These are phyloP conservation scores for Melolontha melolontha DNA, from an alignment of 2,888 invertebrate species.

Conservation along the genomic window DNA sequence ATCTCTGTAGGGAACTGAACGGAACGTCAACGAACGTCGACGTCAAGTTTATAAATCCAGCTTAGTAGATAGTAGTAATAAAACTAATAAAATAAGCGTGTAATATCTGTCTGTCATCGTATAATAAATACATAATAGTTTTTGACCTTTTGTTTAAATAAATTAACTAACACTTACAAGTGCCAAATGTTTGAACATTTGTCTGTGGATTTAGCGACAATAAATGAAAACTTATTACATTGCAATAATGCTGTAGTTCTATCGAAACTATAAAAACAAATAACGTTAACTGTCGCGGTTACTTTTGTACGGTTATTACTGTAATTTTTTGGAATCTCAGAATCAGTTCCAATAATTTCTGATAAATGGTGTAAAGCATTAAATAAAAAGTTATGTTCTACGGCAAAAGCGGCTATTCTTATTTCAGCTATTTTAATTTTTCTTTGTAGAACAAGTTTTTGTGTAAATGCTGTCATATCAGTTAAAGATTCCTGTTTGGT, in stretches of 20 bases:
- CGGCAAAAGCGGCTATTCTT: slow-evolving; percentile 39
- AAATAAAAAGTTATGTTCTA: slow-evolving; percentile 48
- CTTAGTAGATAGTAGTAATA: slow-evolving; percentile 54
- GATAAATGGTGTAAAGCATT: slow-evolving; percentile 46
- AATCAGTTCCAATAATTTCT: no score
- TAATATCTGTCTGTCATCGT: slow-evolving; percentile 25
- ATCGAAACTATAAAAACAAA: slow-evolving; percentile 43
- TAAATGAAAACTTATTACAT: slow-evolving; percentile 44
- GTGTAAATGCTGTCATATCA: slow-evolving; percentile 34
- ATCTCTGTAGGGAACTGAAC: slow-evolving; percentile 54
- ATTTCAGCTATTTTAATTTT: slow-evolving; percentile 42
- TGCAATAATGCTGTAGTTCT: slow-evolving; percentile 45
- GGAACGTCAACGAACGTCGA: no score
- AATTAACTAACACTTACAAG: slow-evolving; percentile 49
- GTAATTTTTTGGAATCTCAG: slow-evolving; percentile 50
- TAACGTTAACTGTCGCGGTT: slow-evolving; percentile 47
- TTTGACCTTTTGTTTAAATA: no score
- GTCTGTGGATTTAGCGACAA: slow-evolving; percentile 55
- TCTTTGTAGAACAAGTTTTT: slow-evolving; percentile 27
- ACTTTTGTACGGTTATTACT: slow-evolving; percentile 49
- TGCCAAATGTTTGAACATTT: slow-evolving; percentile 51
- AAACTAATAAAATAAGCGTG: slow-evolving; percentile 47
- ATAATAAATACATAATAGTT: no score
- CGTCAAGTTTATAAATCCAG: no score
- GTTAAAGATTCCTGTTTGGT: slow-evolving; percentile 36